phyloP scores from a whole-genome alignment of 2,113 vertebrate species.

The Hippocampus abdominalis region DNA sequence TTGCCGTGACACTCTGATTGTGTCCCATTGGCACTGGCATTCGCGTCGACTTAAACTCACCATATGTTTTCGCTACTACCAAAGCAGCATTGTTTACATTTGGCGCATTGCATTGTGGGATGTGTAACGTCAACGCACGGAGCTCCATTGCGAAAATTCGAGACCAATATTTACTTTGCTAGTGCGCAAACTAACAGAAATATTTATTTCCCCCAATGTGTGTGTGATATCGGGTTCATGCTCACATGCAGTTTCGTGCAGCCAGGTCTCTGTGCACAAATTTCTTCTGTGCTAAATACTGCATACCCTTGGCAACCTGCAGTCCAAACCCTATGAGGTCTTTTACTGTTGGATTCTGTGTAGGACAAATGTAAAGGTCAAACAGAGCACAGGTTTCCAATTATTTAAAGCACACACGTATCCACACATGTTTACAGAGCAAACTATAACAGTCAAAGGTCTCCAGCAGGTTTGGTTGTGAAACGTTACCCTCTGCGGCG shows the following conservation, averaged over 20 bases:
- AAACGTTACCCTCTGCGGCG: conserved; percentile 78
- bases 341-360: conserved; percentile 91
- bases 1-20: too few relatives aligned
- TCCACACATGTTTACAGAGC: background rate
- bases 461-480: background rate
- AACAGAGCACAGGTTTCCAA: background rate
- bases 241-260: conserved; percentile 98
- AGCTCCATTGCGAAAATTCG: too few relatives aligned
- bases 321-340: conserved; percentile 92
- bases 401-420: background rate
- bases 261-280: conserved; percentile 96
- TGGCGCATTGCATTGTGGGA: too few relatives aligned
- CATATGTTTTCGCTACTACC: too few relatives aligned
- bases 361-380: background rate
- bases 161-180: background rate
- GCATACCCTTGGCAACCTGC: conserved; percentile 93
- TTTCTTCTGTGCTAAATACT: conserved; percentile 89
- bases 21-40: too few relatives aligned
- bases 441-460: conserved; percentile 3
- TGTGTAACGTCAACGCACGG: too few relatives aligned
- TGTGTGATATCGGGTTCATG: conserved; percentile 18
- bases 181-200: background rate
- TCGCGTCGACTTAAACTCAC: too few relatives aligned
- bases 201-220: background rate
- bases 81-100: too few relatives aligned